Conservation (phyloP, 1,140 invertebrate species). For the Ceratina australensis region DNA sequence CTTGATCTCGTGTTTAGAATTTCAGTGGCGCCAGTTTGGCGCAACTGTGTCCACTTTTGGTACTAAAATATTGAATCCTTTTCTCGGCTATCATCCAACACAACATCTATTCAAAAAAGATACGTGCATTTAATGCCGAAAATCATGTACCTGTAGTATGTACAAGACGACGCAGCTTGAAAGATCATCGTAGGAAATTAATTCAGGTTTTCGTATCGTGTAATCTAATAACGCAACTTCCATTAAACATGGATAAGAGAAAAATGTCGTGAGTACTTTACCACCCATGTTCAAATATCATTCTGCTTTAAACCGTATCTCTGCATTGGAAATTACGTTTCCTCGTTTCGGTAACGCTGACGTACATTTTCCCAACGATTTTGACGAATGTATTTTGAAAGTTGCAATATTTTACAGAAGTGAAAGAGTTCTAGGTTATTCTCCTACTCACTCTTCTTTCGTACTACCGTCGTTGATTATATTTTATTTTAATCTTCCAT, state of each 20-base stretch:
- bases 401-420: neutral
- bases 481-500: neutral
- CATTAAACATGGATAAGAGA: constrained; percentile 78
- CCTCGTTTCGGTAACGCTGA: neutral
- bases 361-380: neutral
- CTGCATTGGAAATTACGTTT: neutral
- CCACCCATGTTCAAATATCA: neutral
- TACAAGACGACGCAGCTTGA: constrained; percentile 1
- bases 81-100: constrained; percentile 48
- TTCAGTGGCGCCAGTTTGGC: constrained; percentile 49
- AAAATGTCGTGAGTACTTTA: constrained; percentile 80
- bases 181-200: neutral
- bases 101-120: constrained; percentile 41
- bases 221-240: constrained; percentile 23
- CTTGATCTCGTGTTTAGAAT: neutral
- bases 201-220: constrained; percentile 29
- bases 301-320: neutral
- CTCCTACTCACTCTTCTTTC: neutral
- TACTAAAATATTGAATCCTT: constrained; percentile 75
- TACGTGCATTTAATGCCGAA: constrained; percentile 46
- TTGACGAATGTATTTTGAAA: neutral
- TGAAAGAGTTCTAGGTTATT: constrained; percentile 29
- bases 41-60: constrained; percentile 48
- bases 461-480: neutral
- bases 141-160: constrained; percentile 63